These are phyloP conservation scores for Trachelus stipa DNA, from an alignment of 2,888 invertebrate genomes.

Conservation along the genomic window DNA sequence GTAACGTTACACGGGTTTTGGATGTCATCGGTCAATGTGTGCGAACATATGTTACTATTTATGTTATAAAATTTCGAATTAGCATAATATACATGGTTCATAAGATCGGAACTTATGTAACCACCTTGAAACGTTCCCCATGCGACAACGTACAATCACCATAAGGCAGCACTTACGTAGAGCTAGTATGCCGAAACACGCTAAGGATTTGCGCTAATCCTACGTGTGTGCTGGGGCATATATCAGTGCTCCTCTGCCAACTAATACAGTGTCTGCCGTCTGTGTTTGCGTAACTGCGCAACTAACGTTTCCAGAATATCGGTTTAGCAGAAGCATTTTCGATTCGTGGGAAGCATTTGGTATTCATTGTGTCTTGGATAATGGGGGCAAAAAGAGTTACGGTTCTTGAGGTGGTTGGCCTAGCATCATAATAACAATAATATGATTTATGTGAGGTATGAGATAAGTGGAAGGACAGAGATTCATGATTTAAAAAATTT, in stretches of 20 bases:
- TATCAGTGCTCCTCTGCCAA: slow-evolving; percentile 34
- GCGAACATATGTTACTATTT: neutral
- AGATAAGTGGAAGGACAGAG: too few relatives aligned
- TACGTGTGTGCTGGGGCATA: slow-evolving; percentile 52
- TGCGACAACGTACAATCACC: slow-evolving; percentile 20
- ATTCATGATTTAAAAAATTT: too few relatives aligned
- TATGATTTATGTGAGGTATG: too few relatives aligned
- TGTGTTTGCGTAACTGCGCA: neutral
- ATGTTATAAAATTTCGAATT: too few relatives aligned
- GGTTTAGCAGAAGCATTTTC: too few relatives aligned
- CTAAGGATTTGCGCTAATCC: slow-evolving; percentile 51
- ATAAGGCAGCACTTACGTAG: slow-evolving; percentile 48
- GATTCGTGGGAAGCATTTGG: too few relatives aligned
- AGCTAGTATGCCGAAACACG: slow-evolving; percentile 52
- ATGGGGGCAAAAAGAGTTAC: too few relatives aligned
- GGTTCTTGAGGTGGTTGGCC: too few relatives aligned
- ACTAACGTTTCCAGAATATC: too few relatives aligned
- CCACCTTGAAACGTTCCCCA: neutral
- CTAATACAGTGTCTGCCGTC: slow-evolving; percentile 7
- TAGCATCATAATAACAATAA: too few relatives aligned
- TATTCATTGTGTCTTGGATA: too few relatives aligned
- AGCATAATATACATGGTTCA: too few relatives aligned
- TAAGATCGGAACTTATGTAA: neutral
- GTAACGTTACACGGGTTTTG: neutral
- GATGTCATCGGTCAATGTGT: neutral